Evolutionary conservation across 2,888 invertebrate species (phyloP), one percentile per base, ranked within the genome.

Genomic region (Tipula confusa): DNA sequence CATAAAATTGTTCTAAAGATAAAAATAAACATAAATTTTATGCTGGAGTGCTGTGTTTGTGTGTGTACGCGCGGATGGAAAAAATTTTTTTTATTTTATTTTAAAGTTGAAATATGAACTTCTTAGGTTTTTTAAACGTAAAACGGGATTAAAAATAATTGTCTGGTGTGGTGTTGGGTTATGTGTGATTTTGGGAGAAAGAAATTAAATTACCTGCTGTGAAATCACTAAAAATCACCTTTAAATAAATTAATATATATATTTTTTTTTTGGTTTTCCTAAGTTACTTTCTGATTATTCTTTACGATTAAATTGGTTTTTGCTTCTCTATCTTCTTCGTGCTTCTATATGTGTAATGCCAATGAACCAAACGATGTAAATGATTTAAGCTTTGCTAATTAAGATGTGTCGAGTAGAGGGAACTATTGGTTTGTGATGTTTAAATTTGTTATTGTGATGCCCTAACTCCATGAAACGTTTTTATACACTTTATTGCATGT

Each of bases 191-290:
- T 43, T 43, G 64, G 64, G 18, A 9, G 64, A 64, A 64, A 64
- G 24, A 64, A 64, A 64, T 64, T 64, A 64, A 64, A 64, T 64
- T 64, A 64, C 64, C 64, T 64, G 64, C 64, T 64, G 64, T 64
- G 64, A 64, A 64, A 64, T 64, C 64, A 64, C 64, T 64, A 64
- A 64, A 64, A 64, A 64, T 64, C 64, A 64, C 64, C 64, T 64
- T 64, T 64, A 64, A 24, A 64, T 64, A 24, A 64, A 64, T 64
- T 64, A 64, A 64, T 64, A 24, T 24, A 64, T 24, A 24, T 64
- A 24, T 64, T 64, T 64, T 43, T 64, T 64, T 24, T 9, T 64
- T 24, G 24, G 18, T 3, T 64, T 64, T n/a, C n/a, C n/a, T n/a
- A n/a, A n/a, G n/a, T n/a, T n/a, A n/a, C n/a, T n/a, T n/a, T n/a